These are phyloP conservation scores for Ctenopoma kingsleyae DNA, from an alignment of 2,797 vertebrate species.

Conservation along the genomic window DNA sequence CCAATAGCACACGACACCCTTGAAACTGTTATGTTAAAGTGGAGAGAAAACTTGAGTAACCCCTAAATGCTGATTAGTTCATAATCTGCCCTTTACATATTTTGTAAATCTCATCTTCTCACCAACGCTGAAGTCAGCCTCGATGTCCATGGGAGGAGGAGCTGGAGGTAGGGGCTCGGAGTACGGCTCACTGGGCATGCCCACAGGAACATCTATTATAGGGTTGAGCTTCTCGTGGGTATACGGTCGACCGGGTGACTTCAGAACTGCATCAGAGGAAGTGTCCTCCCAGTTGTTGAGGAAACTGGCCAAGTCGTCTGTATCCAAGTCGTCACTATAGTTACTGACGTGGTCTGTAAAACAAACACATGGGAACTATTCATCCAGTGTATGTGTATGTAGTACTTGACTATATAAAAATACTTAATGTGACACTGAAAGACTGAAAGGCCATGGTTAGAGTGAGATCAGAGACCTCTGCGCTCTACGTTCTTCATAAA, in stretches of 20 bases:
- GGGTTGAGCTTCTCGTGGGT: conserved; percentile 48
- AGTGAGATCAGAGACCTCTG: no score
- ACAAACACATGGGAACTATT: not conserved
- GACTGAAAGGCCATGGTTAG: not conserved
- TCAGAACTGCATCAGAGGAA: conserved; percentile 84
- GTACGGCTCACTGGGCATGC: conserved; percentile 50
- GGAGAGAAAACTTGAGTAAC: not conserved
- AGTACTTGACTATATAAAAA: not conserved
- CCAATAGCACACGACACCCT: not conserved
- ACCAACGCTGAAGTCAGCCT: conserved; percentile 94
- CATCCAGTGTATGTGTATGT: not conserved
- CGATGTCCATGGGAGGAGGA: conserved; percentile 88
- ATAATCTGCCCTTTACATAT: not conserved
- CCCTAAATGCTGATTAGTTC: not conserved
- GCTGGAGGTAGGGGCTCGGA: conserved; percentile 55
- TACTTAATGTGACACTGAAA: not conserved
- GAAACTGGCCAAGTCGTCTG: conserved; percentile 91
- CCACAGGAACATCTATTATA: conserved; percentile 27
- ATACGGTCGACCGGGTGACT: conserved; percentile 64
- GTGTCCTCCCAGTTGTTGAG: conserved; percentile 93
- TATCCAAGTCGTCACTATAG: conserved; percentile 92
- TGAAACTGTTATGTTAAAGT: not conserved
- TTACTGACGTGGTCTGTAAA: conserved; percentile 89
- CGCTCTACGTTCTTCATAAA: no score
- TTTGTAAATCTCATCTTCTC: conserved; percentile 38